Percentiles rank a stretch among this genome's conserved stretches.
Conservation (phyloP, 2,888 invertebrate species). For the Acanthacorydalis orientalis region DNA sequence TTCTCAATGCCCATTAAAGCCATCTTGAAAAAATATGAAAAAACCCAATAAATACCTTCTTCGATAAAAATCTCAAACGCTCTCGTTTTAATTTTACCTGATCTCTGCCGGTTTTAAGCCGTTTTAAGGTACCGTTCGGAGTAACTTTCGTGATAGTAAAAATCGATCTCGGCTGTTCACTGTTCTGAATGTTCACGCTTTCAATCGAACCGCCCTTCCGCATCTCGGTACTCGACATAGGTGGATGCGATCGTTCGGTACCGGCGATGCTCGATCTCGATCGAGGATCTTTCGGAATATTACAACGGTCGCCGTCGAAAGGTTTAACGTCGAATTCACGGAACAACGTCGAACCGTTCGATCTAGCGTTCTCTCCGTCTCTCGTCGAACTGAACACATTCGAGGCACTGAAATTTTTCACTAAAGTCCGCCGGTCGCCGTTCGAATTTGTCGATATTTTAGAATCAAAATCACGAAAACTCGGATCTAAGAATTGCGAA, state of each 20-base stretch:
- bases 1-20: background rate
- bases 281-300: conserved; percentile 1
- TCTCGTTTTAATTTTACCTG: conserved; percentile 15
- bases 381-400: conserved; percentile 21
- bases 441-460: background rate
- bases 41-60: too few species aligned
- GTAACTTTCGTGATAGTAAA: background rate
- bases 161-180: background rate
- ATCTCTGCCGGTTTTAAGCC: conserved; percentile 26
- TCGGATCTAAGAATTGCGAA: background rate
- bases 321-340: background rate
- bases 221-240: conserved; percentile 6
- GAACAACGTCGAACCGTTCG: background rate
- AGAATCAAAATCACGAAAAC: background rate
- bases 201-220: conserved; percentile 23
- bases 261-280: conserved; percentile 2
- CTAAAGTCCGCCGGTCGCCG: conserved; percentile 11
- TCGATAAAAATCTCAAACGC: too few species aligned
- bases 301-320: background rate
- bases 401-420: conserved; percentile 25
- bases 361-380: conserved; percentile 8
- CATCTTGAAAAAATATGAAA: background rate
- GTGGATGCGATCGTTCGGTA: background rate
- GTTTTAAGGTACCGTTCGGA: conserved; percentile 23
- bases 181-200: conserved; percentile 16